Evolutionary conservation across 2,888 invertebrate genomes (phyloP), one percentile per base, ranked within the genome.

Genomic region (Rotaria magnacalcarata): DNA sequence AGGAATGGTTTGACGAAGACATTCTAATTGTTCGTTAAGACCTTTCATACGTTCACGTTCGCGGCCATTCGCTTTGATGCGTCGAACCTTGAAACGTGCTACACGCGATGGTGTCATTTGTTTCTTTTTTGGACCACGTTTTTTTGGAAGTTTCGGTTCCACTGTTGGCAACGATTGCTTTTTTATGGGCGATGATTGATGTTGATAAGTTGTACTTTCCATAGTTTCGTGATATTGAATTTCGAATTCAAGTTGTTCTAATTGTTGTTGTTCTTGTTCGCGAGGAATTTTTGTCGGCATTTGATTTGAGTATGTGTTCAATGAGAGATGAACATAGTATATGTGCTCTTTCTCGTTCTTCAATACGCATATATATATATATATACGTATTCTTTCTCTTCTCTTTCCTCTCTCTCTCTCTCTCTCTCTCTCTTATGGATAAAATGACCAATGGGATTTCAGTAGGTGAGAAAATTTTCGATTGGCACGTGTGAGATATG

Each of bases 41-140:
- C 93, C 93, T 88, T 94, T 94, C 94, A 94, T 94, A 88, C 94
- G 90, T 88, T 93, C 93, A 87, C 94, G 89, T 89, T 94, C 94
- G 58, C 94, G 90, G 1, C 93, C 93, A 89, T 93, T 93, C 0
- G 93, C 93, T 86, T 91, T 91, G 21, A 90, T 89, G 47, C 91
- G 88, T 10, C 91, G 88, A 24, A 89, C 86, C 41, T 89, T 88
- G 47, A 91, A 87, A 87, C 90, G 91, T 21, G 89, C 88, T 10
- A 90, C 88, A 47, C 91, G 88, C 0, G 90, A 90, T 88, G 90
- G 90, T 8, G 91, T 91, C 90, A 91, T 89, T 86, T 89, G 89
- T 88, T 91, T 91, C 88, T 91, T 91, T 88, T 91, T 91, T 1
- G 91, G 91, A 6, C 91, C 91, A 16, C 91, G 88, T 87, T 91